Percentiles rank a stretch among this genome's conserved stretches.
Conservation (phyloP, 2,113 vertebrate genomes). For the Centropus unirufus region DNA sequence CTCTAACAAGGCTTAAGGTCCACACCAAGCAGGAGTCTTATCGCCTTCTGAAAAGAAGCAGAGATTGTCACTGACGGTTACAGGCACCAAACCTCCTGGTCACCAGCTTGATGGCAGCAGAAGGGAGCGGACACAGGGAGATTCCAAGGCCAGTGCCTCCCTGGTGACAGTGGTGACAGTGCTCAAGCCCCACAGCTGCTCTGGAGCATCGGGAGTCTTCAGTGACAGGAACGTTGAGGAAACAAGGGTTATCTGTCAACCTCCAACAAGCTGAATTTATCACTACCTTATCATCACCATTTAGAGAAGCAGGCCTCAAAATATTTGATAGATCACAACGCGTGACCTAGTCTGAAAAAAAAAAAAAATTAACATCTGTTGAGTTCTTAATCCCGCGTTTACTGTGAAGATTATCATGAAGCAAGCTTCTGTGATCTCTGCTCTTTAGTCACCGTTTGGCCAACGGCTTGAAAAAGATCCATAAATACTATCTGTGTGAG, state of each 20-base stretch:
- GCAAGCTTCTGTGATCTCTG: background rate
- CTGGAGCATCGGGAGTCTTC: background rate
- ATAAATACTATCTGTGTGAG: background rate
- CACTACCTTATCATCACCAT: rapidly evolving
- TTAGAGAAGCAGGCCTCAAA: background rate
- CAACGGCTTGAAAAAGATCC: background rate
- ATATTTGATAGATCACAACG: background rate
- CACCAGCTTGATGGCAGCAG: background rate
- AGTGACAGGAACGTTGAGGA: background rate
- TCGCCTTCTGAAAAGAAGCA: background rate
- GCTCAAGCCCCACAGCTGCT: background rate
- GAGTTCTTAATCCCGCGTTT: background rate
- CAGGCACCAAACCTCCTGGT: background rate
- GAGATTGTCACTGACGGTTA: background rate
- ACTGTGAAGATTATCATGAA: background rate
- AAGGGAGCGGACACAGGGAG: background rate
- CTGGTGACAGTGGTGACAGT: rapidly evolving
- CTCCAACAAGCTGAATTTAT: background rate
- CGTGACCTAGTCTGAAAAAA: background rate
- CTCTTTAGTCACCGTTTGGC: background rate
- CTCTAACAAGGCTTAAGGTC: background rate
- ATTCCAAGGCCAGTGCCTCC: background rate
- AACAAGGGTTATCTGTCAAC: background rate
- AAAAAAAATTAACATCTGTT: background rate
- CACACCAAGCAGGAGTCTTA: background rate